Evolutionary conservation across 2,888 invertebrate species (phyloP).

Genomic region (Sphaerophoria taeniata): DNA sequence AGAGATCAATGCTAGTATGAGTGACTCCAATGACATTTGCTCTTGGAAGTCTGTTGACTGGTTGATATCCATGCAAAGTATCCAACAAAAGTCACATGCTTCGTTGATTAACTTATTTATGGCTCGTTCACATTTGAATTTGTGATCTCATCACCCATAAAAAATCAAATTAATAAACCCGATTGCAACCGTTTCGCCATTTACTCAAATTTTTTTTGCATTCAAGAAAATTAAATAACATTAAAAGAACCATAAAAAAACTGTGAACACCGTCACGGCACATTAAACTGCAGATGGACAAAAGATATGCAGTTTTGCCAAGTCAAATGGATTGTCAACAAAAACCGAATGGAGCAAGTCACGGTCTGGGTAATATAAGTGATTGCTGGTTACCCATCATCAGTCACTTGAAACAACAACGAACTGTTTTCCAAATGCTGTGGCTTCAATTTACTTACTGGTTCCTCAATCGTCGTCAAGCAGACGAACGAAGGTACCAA

Average conservation of each 20-base stretch:
- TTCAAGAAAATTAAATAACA: background rate
- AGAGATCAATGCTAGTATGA: too few species aligned
- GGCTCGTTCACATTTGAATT: conserved; percentile 19
- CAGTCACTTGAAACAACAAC: conserved; percentile 44
- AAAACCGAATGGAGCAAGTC: conserved; percentile 48
- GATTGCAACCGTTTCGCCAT: conserved; percentile 34
- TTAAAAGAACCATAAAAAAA: background rate
- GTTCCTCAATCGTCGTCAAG: background rate
- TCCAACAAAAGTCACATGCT: background rate
- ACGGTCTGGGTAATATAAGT: conserved; percentile 68
- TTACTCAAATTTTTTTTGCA: background rate
- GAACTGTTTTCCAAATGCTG: background rate
- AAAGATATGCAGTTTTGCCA: conserved; percentile 50
- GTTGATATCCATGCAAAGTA: too few species aligned
- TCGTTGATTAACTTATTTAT: background rate
- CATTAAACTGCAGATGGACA: conserved; percentile 69
- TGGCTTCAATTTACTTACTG: conserved; percentile 2
- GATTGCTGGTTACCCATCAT: conserved; percentile 67
- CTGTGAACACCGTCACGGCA: conserved; percentile 44
- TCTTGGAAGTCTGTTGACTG: too few species aligned
- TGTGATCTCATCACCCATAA: conserved; percentile 38
- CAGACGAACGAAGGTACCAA: background rate
- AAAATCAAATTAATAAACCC: conserved; percentile 41
- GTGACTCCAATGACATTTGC: too few species aligned
- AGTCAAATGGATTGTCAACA: conserved; percentile 72